Base-by-base conservation (phyloP, 2,113 vertebrate species). In the Crotophaga sulcirostris region DNA sequence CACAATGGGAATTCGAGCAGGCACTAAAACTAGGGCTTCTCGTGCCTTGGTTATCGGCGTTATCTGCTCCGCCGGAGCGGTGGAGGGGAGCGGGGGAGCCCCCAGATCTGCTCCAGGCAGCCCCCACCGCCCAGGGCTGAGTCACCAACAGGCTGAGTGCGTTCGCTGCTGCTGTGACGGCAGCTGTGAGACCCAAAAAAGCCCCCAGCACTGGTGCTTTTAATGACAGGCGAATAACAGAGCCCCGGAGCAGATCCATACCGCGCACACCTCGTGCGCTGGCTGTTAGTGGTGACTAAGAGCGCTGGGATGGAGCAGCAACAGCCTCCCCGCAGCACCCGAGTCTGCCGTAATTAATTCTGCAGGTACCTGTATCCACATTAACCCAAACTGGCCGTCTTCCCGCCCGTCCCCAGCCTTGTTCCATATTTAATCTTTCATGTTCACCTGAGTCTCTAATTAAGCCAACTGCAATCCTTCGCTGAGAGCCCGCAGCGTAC, bases 121-220 rank as follows among this genome's bases (percentile, higher is more conserved):
- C 95, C 75, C 78, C 85, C 77, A 28, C 40, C 62, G 11, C 51
- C 77, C 7, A 0, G 10, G 49, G 55, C 89, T 91, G 94, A 94
- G 74, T 91, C 94, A 94, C 93, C 58, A 2, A 5, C 7, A 7
- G 83, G 87, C 77, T 20, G 29, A 9, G 83, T 0, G 70, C 23
- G 2, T 38, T 75, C 3, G 38, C 94, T 34, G 89, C 89, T 16
- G 72, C 64, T 28, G 81, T 81, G 84, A 84, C 58, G 18, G 87
- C 96, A 93, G 91, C 87, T 62, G 60, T 2, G 7, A 84, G 73
- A 82, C 78, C 94, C 83, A 82, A 77, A 87, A 60, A 81, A 75
- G 16, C 0, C 33, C 33, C 54, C 63, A 9, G 49, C 26, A 1
- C 54, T 1, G 62, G 56, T 42, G 84, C 51, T 24, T 36, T 63